Evolutionary conservation across 2,113 vertebrate species (phyloP).

Genomic region (Aspiorhynchus laticeps): DNA sequence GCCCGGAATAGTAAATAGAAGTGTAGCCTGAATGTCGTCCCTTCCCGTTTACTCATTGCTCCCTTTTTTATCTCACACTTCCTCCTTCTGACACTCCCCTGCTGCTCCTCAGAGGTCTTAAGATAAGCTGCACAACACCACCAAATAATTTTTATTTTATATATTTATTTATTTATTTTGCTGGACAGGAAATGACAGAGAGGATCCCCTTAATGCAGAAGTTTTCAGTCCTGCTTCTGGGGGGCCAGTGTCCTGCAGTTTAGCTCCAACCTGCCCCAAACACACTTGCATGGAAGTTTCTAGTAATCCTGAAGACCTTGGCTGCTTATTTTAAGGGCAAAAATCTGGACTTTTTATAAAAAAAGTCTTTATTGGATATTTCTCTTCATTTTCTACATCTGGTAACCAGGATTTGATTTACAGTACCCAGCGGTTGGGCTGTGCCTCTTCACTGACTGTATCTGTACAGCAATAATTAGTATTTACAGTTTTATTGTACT

Average conservation of each 20-base stretch:
- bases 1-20: slow-evolving; percentile 56
- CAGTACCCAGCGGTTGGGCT: not conserved
- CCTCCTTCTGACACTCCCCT: slow-evolving; percentile 7
- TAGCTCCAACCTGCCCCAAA: not conserved
- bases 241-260: not conserved
- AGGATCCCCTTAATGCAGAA: not conserved
- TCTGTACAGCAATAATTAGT: not conserved
- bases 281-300: not conserved
- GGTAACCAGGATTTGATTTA: not conserved
- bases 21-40: slow-evolving; percentile 56
- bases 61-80: slow-evolving; percentile 13
- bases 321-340: not conserved
- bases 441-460: not conserved
- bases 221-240: not conserved
- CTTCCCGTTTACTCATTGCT: not conserved
- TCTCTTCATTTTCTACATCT: not conserved
- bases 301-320: not conserved
- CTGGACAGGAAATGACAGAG: not conserved
- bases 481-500: not conserved
- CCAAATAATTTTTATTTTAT: not conserved
- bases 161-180: not conserved
- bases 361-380: not conserved
- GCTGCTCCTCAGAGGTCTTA: slow-evolving; percentile 16
- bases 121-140: not conserved
- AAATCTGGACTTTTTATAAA: not conserved